Evolutionary conservation across 2,113 vertebrate genomes (phyloP), one percentile per base, ranked within the genome.

Genomic region (Sus scrofa): DNA sequence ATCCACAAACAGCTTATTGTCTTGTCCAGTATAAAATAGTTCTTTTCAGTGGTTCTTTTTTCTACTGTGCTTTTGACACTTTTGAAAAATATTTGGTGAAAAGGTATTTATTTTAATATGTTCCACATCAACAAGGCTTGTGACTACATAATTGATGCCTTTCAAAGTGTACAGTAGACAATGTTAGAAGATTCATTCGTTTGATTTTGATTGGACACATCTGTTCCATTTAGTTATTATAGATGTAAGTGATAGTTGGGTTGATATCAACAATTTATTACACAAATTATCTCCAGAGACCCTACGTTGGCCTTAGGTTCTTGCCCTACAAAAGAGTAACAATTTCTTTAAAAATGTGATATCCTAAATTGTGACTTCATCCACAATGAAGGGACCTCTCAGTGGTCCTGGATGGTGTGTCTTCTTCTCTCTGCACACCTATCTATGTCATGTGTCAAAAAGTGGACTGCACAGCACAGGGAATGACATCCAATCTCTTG

Each of bases 21-120:
- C 74, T 74, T 32, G 82, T 96, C 54, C 87, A 97, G 95, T 81
- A 95, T 54, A 82, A 97, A 97, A 89, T 0, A 97, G 82, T 79
- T 97, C 34, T 88, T 97, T 88, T 92, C 12, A 89, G 78, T 79
- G 37, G 24, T 94, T 96, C 86, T 3, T 52, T 62, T 67, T 83
- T 14, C 77, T 54, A 84, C 15, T 87, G 50, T 68, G 62, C 74
- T 16, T 94, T 85, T 83, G 74, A 86, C 9, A 54, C 81, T 63
- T 85, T 58, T 10, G 32, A 90, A 94, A 94, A 94, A 77, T 86
- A 54, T 34, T 34, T 32, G 63, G 14, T 44, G 13, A 78, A 88
- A 79, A 1, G 16, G 56, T 77, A 67, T 79, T 81, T 89, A 94
- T 67, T 78, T 93, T 81, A 77, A 97, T 44, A 71, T 89, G 3